These are phyloP conservation scores for Myrmecobius fasciatus DNA, from an alignment of 2,113 vertebrate genomes.

Conservation along the genomic window DNA sequence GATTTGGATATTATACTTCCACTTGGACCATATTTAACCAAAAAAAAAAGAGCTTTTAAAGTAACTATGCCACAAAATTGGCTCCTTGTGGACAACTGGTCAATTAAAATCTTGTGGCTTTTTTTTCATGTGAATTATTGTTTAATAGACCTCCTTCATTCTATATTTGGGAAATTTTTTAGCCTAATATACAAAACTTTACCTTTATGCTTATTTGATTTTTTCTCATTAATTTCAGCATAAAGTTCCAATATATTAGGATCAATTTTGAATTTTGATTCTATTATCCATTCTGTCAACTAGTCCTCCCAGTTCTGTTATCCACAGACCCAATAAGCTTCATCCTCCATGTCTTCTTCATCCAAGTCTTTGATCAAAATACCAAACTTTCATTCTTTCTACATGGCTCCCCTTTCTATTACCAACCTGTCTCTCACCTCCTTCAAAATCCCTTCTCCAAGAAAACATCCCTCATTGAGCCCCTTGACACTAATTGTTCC, in stretches of 20 bases:
- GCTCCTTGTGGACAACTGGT: slow-evolving; percentile 23
- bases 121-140: slow-evolving; percentile 15
- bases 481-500: background rate
- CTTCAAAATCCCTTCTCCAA: background rate
- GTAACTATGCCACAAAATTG: background rate
- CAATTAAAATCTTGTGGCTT: slow-evolving; percentile 43
- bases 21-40: slow-evolving; percentile 1
- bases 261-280: background rate
- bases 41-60: slow-evolving; percentile 26
- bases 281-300: background rate
- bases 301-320: background rate
- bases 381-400: background rate
- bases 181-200: background rate
- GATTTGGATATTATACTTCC: slow-evolving; percentile 57
- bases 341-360: background rate
- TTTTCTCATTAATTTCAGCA: background rate
- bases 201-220: slow-evolving; percentile 16
- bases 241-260: background rate
- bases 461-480: background rate
- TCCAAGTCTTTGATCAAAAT: background rate
- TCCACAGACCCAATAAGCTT: background rate
- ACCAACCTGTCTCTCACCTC: background rate
- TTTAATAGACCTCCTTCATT: slow-evolving; percentile 4
- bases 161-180: slow-evolving; percentile 22
- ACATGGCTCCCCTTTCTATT: background rate